Evolutionary conservation across 2,888 invertebrate genomes (phyloP).

Genomic region (Pachymerium ferrugineum): DNA sequence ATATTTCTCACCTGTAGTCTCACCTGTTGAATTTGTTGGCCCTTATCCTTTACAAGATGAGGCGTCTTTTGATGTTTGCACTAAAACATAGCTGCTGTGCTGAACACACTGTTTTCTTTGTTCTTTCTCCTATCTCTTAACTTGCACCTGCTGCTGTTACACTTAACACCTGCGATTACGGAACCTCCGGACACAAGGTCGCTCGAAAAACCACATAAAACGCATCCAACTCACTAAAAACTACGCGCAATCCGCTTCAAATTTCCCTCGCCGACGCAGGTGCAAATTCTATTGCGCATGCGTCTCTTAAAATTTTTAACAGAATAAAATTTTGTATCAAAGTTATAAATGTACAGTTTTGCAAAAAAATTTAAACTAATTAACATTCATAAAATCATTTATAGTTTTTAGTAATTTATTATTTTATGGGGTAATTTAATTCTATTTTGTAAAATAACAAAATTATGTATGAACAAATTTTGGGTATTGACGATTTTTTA

Average conservation of each 20-base stretch:
- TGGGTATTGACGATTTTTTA: too few relatives aligned
- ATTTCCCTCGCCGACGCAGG: slow-evolving; percentile 13
- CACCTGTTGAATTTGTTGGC: background rate
- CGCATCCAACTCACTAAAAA: background rate
- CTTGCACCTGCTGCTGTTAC: slow-evolving; percentile 2
- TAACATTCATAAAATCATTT: too few relatives aligned
- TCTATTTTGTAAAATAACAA: too few relatives aligned
- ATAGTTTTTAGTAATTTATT: too few relatives aligned
- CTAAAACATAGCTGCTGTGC: slow-evolving; percentile 16
- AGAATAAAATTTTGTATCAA: too few relatives aligned
- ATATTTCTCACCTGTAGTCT: slow-evolving; percentile 18
- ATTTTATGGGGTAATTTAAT: too few relatives aligned
- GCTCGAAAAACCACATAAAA: background rate
- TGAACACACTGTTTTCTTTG: slow-evolving; percentile 17
- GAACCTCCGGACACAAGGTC: slow-evolving; percentile 25
- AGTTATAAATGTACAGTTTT: too few relatives aligned
- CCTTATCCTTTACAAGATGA: slow-evolving; percentile 15
- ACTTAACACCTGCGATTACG: slow-evolving; percentile 11
- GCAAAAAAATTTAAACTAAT: too few relatives aligned
- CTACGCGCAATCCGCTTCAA: slow-evolving; percentile 1
- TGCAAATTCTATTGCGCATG: background rate
- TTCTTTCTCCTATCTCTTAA: slow-evolving; percentile 11
- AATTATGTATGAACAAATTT: too few relatives aligned
- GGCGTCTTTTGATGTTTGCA: slow-evolving; percentile 17
- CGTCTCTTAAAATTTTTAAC: too few relatives aligned